These are phyloP conservation scores for Nasonia vitripennis DNA, from an alignment of 1,140 invertebrate species.

Conservation along the genomic window DNA sequence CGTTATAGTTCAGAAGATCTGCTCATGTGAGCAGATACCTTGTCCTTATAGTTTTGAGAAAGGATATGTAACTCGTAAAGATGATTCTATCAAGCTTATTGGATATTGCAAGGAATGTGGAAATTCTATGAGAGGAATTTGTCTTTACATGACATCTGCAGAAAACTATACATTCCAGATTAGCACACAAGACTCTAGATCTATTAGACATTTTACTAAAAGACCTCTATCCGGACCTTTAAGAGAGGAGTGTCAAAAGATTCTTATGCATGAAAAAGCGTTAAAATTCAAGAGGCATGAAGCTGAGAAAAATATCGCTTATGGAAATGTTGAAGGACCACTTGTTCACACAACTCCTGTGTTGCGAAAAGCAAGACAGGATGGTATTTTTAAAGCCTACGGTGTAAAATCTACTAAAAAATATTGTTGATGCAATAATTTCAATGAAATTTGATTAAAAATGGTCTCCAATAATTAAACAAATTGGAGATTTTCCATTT, in stretches of 20 bases:
- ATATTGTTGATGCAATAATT: constrained; percentile 20
- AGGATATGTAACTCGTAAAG: background rate
- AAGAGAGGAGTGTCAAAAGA: background rate
- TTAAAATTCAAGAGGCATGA: background rate
- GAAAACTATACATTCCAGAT: background rate
- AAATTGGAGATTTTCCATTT: constrained; percentile 25
- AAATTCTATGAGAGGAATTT: background rate
- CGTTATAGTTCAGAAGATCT: background rate
- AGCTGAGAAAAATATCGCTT: background rate
- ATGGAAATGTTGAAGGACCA: constrained; percentile 13
- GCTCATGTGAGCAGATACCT: background rate
- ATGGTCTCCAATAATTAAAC: background rate
- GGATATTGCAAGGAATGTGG: background rate
- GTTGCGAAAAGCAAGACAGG: background rate
- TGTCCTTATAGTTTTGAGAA: constrained; percentile 12
- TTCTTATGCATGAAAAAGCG: background rate
- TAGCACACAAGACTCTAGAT: background rate
- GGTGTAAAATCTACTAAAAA: background rate
- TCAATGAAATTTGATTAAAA: background rate
- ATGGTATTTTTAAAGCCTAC: constrained; percentile 6
- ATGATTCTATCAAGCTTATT: background rate
- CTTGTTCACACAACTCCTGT: constrained; percentile 10
- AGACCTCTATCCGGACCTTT: background rate
- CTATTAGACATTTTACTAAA: background rate
- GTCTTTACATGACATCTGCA: background rate